Evolutionary conservation across 1,140 invertebrate genomes (phyloP), one percentile per base, ranked within the genome.

Genomic region (Lepidurus arcticus): DNA sequence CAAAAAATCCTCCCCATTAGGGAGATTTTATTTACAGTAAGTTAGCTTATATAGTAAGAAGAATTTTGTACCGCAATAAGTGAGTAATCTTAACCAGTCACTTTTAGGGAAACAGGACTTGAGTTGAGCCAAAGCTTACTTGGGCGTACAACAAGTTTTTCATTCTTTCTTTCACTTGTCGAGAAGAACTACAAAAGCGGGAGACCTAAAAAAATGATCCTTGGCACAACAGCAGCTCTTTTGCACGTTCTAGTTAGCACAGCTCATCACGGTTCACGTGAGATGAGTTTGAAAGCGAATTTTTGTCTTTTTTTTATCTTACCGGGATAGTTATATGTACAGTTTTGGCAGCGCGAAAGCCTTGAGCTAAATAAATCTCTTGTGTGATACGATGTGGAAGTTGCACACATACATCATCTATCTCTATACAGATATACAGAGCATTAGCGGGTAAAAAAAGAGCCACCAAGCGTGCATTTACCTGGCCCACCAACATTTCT

Each of bases 251-350:
- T 65, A 65, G 53, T 65, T 65, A 65, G 21, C 53, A 21, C 16
- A 16, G 53, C 53, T 65, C 53, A 65, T 65, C 53, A 65, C 53
- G 53, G 53, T 65, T 65, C 53, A 65, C 53, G 53, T 65, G 53
- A 9, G 53, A 65, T 65, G 53, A 65, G 53, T 65, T 65, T 65
- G 53, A 65, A 65, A 65, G 53, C 53, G 21, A 13, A 21, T 13
- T 65, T 13, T 1, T 65, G 24, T 65, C n/a, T 9, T 65, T 65
- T 65, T 34, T 65, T 7, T 65, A 65, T n/a, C 8, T 13, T 65
- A 10, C 21, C 21, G 21, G 16, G 53, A n/a, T 65, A 34, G 34
- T 4, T 34, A 2, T 34, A 4, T 34, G 34, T 3, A 34, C 34
- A 34, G 34, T 21, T 65, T 65, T 65, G 53, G 53, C 53, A 65